A percentile compares a stretch with the other conserved stretches of the same genome.
phyloP scores from a whole-genome alignment of 2,113 vertebrate genomes.

The Phaethornis superciliosus region DNA sequence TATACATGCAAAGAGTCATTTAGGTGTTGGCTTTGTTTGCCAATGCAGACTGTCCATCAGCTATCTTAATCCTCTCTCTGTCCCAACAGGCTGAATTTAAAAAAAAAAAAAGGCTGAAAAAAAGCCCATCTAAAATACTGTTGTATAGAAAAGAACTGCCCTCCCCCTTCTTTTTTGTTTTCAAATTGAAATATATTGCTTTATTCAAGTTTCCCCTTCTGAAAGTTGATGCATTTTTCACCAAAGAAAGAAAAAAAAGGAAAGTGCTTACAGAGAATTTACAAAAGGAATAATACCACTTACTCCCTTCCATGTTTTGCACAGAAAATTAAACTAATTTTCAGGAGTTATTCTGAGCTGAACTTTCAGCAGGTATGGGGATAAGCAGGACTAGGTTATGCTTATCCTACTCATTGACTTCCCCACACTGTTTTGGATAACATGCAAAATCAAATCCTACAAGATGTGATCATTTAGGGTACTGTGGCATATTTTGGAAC shows the following conservation, averaged over 20 bases:
- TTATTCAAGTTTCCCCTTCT: background rate
- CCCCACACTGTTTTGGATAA: conserved; percentile 30
- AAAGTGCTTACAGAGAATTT: background rate
- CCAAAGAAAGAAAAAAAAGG: background rate
- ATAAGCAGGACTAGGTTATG: background rate
- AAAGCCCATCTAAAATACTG: background rate
- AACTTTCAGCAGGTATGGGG: background rate
- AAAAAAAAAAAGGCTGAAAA: background rate
- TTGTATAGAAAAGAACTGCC: background rate
- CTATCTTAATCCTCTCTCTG: conserved; percentile 25
- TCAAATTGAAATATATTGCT: background rate
- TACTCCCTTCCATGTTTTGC: background rate
- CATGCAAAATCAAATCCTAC: conserved; percentile 61
- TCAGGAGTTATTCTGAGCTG: background rate
- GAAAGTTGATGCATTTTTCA: background rate
- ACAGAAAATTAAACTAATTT: background rate
- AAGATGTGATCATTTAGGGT: conserved; percentile 71
- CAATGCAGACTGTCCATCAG: background rate
- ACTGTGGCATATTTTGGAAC: conserved; percentile 73
- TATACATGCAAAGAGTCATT: background rate
- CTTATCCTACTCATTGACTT: background rate
- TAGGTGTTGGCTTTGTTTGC: conserved; percentile 31
- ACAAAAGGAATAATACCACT: background rate
- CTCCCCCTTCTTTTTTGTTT: background rate
- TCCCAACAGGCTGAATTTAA: background rate